Conservation (phyloP, 2,797 vertebrate species). For the Danio tinwini region DNA sequence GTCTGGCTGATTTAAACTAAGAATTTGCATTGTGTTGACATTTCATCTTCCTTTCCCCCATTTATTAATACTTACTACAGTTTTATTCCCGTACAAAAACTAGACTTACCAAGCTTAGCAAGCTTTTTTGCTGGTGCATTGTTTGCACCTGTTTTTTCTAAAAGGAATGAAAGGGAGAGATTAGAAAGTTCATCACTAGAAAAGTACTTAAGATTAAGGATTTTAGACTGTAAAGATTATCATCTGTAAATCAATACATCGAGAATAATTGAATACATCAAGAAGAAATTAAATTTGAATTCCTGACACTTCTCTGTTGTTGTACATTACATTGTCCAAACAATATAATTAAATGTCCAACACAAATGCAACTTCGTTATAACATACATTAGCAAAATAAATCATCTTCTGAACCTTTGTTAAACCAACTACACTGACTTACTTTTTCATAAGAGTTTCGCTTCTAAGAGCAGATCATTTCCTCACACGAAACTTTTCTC, state of each 20-base stretch:
- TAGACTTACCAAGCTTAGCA: slow-evolving; percentile 65
- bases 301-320: slow-evolving; percentile 6
- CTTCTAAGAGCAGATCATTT: neutral
- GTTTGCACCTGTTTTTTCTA: slow-evolving; percentile 66
- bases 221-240: neutral
- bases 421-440: neutral
- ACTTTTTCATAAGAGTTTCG: neutral
- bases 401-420: neutral
- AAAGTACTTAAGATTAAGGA: slow-evolving; percentile 14
- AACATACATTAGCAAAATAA: neutral
- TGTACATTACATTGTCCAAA: neutral
- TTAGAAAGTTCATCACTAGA: slow-evolving; percentile 54
- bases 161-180: slow-evolving; percentile 62
- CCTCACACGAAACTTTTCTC: neutral
- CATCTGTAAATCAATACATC: slow-evolving; percentile 20
- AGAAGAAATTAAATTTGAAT: neutral
- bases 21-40: slow-evolving; percentile 35
- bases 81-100: slow-evolving; percentile 53
- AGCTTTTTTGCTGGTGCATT: slow-evolving; percentile 64
- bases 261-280: neutral
- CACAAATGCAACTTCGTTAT: slow-evolving; percentile 34
- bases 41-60: neutral
- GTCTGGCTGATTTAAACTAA: slow-evolving; percentile 35
- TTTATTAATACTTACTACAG: slow-evolving; percentile 21
- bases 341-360: slow-evolving; percentile 21